These are phyloP conservation scores for Myodes glareolus DNA, from an alignment of 2,113 vertebrate species.

Conservation along the genomic window DNA sequence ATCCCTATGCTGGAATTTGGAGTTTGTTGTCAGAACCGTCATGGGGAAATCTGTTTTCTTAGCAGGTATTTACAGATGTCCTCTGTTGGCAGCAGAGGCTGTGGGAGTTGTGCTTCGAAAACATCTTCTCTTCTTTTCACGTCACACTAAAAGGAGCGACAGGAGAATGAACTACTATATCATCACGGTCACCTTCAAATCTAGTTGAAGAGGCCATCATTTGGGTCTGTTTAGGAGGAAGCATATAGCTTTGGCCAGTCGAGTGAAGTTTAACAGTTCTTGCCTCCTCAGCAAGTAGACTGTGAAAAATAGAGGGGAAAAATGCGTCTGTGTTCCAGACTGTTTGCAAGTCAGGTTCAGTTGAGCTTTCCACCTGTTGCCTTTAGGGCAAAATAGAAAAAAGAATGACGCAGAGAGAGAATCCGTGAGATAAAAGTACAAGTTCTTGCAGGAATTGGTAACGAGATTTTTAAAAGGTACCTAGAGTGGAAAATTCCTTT, in stretches of 20 bases:
- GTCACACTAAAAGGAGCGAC: constrained; percentile 16
- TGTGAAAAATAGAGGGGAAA: not conserved
- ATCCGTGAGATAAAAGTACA: not conserved
- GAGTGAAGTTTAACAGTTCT: constrained; percentile 16
- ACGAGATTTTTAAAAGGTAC: not conserved
- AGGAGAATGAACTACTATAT: not conserved
- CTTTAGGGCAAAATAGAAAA: not conserved
- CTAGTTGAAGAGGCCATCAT: not conserved
- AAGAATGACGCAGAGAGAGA: not conserved
- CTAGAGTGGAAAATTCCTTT: constrained; percentile 13
- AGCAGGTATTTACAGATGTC: not conserved
- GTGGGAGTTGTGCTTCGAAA: not conserved
- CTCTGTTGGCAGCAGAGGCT: not conserved
- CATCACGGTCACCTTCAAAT: not conserved
- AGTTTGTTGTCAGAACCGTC: not conserved
- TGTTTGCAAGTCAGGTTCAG: not conserved
- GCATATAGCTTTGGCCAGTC: not conserved
- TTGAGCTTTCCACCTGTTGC: constrained; percentile 26
- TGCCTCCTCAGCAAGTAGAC: not conserved
- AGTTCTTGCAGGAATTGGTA: not conserved
- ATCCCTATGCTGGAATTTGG: not conserved
- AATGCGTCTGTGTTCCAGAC: not conserved
- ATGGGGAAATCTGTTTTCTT: not conserved
- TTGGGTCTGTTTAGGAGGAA: constrained; percentile 2
- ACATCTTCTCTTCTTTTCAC: constrained; percentile 38